phyloP scores from a whole-genome alignment of 2,113 vertebrate genomes.

The Apeltes quadracus region DNA sequence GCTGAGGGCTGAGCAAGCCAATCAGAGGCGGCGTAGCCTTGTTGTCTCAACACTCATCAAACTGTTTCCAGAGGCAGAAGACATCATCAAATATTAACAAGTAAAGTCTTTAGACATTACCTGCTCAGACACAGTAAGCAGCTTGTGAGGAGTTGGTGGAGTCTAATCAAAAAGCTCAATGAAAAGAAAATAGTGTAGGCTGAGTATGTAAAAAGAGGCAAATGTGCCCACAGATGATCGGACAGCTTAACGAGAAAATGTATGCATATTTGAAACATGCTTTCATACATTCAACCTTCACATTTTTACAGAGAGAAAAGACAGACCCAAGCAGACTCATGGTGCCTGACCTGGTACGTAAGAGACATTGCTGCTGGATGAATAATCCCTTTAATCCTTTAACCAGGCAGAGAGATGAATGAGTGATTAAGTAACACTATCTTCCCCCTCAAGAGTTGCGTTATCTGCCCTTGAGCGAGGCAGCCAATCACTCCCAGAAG shows the following conservation, averaged over 20 bases:
- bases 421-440: conserved; percentile 7
- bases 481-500: conserved; percentile 18
- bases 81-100: background rate
- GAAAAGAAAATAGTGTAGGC: background rate
- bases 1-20: background rate
- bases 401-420: conserved; percentile 1
- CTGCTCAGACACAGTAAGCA: background rate
- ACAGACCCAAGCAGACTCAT: background rate
- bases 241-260: background rate
- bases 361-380: background rate
- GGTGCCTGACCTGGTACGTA: background rate
- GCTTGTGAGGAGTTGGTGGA: background rate
- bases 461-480: conserved; percentile 43
- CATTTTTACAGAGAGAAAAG: background rate
- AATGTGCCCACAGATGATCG: background rate
- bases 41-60: background rate
- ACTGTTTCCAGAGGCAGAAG: background rate
- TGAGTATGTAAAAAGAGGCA: background rate
- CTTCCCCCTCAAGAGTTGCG: background rate
- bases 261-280: background rate
- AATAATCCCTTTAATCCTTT: conserved; percentile 3
- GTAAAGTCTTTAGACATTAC: background rate
- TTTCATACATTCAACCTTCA: background rate
- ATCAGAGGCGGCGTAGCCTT: background rate
- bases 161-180: background rate